Conservation (phyloP, 2,888 invertebrate species). For the Mesochorus sp. region DNA sequence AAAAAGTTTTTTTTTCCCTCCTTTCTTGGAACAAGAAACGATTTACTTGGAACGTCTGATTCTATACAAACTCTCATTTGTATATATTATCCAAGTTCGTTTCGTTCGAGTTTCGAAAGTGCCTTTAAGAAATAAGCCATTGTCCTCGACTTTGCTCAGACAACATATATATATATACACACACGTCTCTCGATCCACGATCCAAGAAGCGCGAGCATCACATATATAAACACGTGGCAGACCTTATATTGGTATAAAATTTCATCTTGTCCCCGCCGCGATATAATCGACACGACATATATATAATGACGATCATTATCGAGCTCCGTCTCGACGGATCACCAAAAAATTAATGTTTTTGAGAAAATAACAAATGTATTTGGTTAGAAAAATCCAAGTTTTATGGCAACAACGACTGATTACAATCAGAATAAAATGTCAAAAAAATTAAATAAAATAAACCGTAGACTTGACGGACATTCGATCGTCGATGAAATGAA, state of each 20-base stretch:
- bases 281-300: neutral
- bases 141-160: constrained; percentile 16
- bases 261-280: constrained; percentile 30
- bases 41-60: neutral
- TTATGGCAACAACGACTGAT: too few relatives aligned
- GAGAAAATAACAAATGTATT: too few relatives aligned
- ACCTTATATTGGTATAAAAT: constrained; percentile 40
- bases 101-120: constrained; percentile 17
- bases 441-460: too few relatives aligned
- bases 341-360: neutral
- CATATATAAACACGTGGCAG: neutral
- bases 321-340: neutral
- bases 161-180: neutral
- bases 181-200: constrained; percentile 9
- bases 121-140: constrained; percentile 32
- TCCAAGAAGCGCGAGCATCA: constrained; percentile 22
- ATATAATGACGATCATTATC: neutral
- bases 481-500: neutral
- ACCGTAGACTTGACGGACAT: neutral
- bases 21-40: too few relatives aligned
- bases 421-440: too few relatives aligned
- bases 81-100: neutral
- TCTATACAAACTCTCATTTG: neutral
- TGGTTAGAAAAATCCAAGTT: too few relatives aligned
- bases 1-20: neutral